These are phyloP conservation scores for Sphaerophoria taeniata DNA, from an alignment of 2,888 invertebrate species.

Conservation along the genomic window DNA sequence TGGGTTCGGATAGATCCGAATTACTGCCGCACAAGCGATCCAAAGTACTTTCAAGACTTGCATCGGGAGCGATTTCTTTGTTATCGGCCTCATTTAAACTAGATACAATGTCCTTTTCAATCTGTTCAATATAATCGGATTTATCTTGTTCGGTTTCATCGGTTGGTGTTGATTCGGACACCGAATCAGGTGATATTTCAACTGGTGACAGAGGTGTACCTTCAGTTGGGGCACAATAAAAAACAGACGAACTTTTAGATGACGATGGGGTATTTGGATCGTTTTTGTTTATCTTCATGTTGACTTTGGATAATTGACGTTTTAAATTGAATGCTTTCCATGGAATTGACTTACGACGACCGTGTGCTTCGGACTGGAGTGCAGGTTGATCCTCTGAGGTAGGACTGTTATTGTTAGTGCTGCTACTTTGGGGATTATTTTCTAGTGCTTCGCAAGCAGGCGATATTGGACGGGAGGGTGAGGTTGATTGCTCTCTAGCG, in stretches of 20 bases:
- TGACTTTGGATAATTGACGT: slow-evolving; percentile 91
- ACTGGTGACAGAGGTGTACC: slow-evolving; percentile 80
- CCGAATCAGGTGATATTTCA: slow-evolving; percentile 78
- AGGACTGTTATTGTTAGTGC: slow-evolving; percentile 76
- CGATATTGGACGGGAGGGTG: slow-evolving; percentile 83
- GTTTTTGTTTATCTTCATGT: slow-evolving; percentile 82
- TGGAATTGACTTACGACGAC: slow-evolving; percentile 86
- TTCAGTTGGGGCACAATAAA: slow-evolving; percentile 82
- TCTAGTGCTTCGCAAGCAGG: slow-evolving; percentile 83
- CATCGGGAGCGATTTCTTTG: slow-evolving; percentile 65
- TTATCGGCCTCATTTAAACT: slow-evolving; percentile 75
- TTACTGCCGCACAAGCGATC: slow-evolving; percentile 69
- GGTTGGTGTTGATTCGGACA: slow-evolving; percentile 77
- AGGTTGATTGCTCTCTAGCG: slow-evolving; percentile 76
- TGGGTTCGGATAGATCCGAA: slow-evolving; percentile 75
- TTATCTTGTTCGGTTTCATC: slow-evolving; percentile 77
- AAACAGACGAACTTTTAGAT: slow-evolving; percentile 81
- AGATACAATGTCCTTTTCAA: slow-evolving; percentile 76
- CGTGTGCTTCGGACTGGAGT: slow-evolving; percentile 81
- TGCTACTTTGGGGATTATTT: slow-evolving; percentile 78
- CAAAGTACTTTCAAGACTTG: slow-evolving; percentile 56
- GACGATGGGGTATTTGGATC: slow-evolving; percentile 79
- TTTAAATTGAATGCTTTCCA: slow-evolving; percentile 93
- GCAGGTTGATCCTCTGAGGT: slow-evolving; percentile 76
- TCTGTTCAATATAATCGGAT: slow-evolving; percentile 77